Percentiles rank a stretch among this genome's conserved stretches.
Evolutionary conservation across 2,797 vertebrate species (phyloP).

Genomic region (Arremon brunneinucha): DNA sequence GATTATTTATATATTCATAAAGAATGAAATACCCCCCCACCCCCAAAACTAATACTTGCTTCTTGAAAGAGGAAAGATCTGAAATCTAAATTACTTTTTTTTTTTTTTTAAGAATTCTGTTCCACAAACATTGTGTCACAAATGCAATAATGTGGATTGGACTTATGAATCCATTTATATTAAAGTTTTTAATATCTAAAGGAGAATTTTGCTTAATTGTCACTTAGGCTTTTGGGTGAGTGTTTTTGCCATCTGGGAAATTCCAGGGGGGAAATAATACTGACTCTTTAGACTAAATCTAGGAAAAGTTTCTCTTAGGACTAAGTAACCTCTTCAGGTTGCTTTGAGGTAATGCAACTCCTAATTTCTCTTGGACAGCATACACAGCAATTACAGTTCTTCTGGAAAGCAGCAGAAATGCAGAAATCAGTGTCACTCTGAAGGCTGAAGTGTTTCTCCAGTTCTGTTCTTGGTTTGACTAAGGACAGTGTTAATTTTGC

Average conservation of each 20-base stretch:
- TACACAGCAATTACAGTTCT: background rate
- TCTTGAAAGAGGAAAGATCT: background rate
- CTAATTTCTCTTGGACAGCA: background rate
- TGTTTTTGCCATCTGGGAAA: background rate
- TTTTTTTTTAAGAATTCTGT: background rate
- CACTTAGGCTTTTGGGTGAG: background rate
- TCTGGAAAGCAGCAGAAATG: background rate
- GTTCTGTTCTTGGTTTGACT: background rate
- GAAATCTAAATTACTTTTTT: background rate
- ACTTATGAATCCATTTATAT: background rate
- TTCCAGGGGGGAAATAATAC: background rate
- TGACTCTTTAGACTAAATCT: background rate
- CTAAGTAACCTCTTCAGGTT: background rate
- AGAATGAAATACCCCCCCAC: accelerated
- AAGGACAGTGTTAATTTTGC: background rate
- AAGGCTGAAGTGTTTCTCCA: background rate
- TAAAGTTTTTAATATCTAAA: background rate
- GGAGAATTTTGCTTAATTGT: background rate
- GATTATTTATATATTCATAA: background rate
- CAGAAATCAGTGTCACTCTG: background rate
- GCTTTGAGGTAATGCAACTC: background rate
- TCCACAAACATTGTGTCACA: background rate
- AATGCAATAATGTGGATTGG: accelerated
- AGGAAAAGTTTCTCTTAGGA: background rate
- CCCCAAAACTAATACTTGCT: background rate